Conservation (phyloP, 1,140 invertebrate species). For the Diuraphis noxia region DNA sequence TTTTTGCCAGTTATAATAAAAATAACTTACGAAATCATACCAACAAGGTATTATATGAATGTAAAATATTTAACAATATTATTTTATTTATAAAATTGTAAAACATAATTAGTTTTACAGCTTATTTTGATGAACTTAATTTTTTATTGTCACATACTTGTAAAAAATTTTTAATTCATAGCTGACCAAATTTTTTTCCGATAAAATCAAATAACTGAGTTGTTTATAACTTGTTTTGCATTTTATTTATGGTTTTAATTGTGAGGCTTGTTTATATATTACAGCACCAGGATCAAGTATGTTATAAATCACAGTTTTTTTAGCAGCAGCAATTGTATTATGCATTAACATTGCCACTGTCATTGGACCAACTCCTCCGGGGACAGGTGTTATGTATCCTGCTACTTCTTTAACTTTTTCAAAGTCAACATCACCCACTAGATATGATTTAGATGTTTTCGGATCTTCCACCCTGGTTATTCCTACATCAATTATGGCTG, state of each 20-base stretch:
- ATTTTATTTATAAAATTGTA: too few species aligned
- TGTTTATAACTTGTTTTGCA: background rate
- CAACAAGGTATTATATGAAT: too few species aligned
- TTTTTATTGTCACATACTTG: too few species aligned
- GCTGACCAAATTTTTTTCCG: too few species aligned
- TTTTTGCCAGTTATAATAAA: too few species aligned
- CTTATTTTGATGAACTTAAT: too few species aligned
- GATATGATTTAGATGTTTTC: constrained; percentile 68
- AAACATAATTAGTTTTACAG: too few species aligned
- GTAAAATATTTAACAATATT: too few species aligned
- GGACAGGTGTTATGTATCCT: constrained; percentile 81
- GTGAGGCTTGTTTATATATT: constrained; percentile 56
- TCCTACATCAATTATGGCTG: constrained; percentile 84
- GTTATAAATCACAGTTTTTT: constrained; percentile 57
- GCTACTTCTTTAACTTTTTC: constrained; percentile 76
- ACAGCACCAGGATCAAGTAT: constrained; percentile 56
- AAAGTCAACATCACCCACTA: constrained; percentile 90
- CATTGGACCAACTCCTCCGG: constrained; percentile 88
- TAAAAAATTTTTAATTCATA: too few species aligned
- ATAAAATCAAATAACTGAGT: background rate
- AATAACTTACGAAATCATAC: too few species aligned
- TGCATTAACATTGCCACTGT: constrained; percentile 87
- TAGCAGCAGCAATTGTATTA: constrained; percentile 77
- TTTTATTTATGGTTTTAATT: constrained; percentile 55
- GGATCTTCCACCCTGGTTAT: constrained; percentile 73